Evolutionary conservation across 2,888 invertebrate genomes (phyloP).

Genomic region (Drosophila paucipuncta): DNA sequence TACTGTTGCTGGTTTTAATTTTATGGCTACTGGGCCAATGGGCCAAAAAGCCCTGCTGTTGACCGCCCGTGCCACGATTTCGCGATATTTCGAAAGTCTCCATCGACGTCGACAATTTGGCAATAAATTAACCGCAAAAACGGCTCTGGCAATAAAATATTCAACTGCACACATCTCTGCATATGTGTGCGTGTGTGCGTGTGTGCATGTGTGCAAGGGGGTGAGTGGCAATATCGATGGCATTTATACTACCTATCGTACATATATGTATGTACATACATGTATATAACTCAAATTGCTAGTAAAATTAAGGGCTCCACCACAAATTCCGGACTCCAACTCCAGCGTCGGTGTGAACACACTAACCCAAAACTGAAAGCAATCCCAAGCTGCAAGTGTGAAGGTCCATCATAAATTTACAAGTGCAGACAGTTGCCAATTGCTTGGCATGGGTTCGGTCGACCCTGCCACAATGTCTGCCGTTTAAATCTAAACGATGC

Average conservation of each 20-base stretch:
- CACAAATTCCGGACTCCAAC: conserved; percentile 13
- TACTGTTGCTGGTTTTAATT: conserved; percentile 40
- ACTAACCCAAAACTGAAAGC: conserved; percentile 2
- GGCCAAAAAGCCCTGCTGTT: conserved; percentile 17
- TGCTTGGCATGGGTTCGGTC: conserved; percentile 41
- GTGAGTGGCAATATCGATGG: conserved; percentile 52
- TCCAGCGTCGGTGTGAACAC: background rate
- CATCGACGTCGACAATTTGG: conserved; percentile 67
- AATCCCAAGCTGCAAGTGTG: conserved; percentile 46
- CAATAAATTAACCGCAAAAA: conserved; percentile 76
- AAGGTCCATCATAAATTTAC: conserved; percentile 75
- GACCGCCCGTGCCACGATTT: conserved; percentile 38
- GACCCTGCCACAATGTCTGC: conserved; percentile 14
- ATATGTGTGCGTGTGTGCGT: conserved; percentile 8
- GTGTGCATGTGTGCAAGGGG: conserved; percentile 12
- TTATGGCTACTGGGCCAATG: conserved; percentile 54
- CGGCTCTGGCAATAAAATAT: conserved; percentile 74
- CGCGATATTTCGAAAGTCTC: conserved; percentile 75
- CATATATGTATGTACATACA: background rate
- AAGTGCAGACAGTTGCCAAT: conserved; percentile 73
- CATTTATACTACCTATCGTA: conserved; percentile 9
- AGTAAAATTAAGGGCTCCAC: conserved; percentile 45
- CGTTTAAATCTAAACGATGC: conserved; percentile 20
- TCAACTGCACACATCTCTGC: conserved; percentile 54
- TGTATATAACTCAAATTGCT: conserved; percentile 47